Conservation (phyloP, 2,888 invertebrate genomes). For the Lucinisca nassula region DNA sequence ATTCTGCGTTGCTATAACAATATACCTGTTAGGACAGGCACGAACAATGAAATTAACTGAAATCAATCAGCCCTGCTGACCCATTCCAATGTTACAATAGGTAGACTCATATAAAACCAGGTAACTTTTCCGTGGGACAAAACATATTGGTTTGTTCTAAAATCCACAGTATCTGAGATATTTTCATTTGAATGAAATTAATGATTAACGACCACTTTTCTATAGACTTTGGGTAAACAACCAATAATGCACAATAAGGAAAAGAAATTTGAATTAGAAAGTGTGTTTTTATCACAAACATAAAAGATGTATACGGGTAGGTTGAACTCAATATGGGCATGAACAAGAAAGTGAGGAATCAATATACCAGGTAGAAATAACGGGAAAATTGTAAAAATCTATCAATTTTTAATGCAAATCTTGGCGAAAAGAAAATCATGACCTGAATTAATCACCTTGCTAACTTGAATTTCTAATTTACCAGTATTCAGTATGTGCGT, state of each 20-base stretch:
- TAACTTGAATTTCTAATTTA: neutral
- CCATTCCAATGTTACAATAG: neutral
- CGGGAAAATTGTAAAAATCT: slow-evolving; percentile 2
- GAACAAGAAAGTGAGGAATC: slow-evolving; percentile 17
- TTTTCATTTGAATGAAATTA: slow-evolving; percentile 1
- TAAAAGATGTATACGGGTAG: slow-evolving; percentile 23
- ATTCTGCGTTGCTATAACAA: slow-evolving; percentile 82
- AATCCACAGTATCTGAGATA: neutral
- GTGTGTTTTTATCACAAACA: slow-evolving; percentile 26
- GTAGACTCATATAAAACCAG: neutral
- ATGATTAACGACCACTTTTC: slow-evolving; percentile 19
- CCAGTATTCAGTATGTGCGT: neutral
- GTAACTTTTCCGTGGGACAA: slow-evolving; percentile 1
- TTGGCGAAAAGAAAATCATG: neutral
- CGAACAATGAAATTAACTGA: slow-evolving; percentile 77
- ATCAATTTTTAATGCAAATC: slow-evolving; percentile 26
- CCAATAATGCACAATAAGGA: slow-evolving; percentile 51
- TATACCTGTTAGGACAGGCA: slow-evolving; percentile 71
- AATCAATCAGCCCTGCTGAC: slow-evolving; percentile 71
- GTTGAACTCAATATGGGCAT: neutral
- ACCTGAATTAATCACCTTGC: neutral
- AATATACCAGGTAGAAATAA: slow-evolving; percentile 24
- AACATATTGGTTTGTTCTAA: neutral
- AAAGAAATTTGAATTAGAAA: slow-evolving; percentile 51
- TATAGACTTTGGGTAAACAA: slow-evolving; percentile 46